Evolutionary conservation across 2,113 vertebrate species (phyloP).

Genomic region (Ictalurus punctatus): DNA sequence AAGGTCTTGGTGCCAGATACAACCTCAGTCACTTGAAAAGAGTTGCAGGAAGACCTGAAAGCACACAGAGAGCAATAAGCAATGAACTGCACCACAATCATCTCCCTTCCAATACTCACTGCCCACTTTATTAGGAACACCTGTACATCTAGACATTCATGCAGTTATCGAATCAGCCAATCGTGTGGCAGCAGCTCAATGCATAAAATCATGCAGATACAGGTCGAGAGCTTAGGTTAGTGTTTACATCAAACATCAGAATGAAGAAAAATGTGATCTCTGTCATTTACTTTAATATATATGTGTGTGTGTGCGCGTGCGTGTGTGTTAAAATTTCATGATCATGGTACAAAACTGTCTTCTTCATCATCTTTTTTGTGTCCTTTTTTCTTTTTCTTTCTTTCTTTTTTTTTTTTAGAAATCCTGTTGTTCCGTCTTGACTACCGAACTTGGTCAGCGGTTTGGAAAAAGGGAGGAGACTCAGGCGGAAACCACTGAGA

Average conservation of each 20-base stretch:
- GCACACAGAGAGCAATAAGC: no score
- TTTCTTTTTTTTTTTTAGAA: slow-evolving; percentile 68
- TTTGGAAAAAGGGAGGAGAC: slow-evolving; percentile 67
- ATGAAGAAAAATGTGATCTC: background rate
- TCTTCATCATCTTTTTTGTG: background rate
- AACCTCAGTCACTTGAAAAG: no score
- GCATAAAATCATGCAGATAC: background rate
- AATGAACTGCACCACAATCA: no score
- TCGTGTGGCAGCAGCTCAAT: background rate
- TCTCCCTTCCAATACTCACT: no score
- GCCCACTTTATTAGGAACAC: no score
- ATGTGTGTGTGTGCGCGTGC: background rate
- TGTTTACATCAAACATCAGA: background rate
- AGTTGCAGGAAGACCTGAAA: no score
- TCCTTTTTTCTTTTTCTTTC: background rate
- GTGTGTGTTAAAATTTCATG: background rate
- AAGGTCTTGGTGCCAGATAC: no score
- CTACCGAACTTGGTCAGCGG: slow-evolving; percentile 77
- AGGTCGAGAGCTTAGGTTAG: background rate
- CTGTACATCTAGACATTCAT: no score
- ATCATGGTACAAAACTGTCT: background rate
- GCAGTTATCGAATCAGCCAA: no score
- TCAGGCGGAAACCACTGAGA: slow-evolving; percentile 70
- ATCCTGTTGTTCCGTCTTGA: slow-evolving; percentile 81
- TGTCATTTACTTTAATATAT: background rate